A percentile compares a stretch with the other conserved stretches of the same genome.
Conservation (phyloP, 2,888 invertebrate genomes). For the Brenthis ino region DNA sequence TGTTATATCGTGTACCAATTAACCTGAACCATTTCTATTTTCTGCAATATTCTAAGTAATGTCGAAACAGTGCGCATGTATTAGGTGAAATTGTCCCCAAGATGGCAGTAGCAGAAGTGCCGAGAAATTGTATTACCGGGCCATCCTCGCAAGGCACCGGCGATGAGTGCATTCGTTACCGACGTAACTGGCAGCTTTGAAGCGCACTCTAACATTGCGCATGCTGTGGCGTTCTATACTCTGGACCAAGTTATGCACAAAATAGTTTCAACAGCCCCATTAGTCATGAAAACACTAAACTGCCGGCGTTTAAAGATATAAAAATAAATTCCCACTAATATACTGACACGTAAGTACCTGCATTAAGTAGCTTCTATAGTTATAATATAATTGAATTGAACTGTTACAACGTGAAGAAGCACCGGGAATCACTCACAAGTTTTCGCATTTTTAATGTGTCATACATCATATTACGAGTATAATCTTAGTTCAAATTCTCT, state of each 20-base stretch:
- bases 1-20: slow-evolving; percentile 27
- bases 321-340: too few relatives aligned
- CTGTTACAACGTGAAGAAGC: too few relatives aligned
- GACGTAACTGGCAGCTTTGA: slow-evolving; percentile 58
- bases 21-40: slow-evolving; percentile 22
- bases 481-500: too few relatives aligned
- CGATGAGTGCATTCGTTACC: slow-evolving; percentile 75
- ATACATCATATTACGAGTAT: too few relatives aligned
- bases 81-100: slow-evolving; percentile 76
- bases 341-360: too few relatives aligned
- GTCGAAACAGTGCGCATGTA: slow-evolving; percentile 48
- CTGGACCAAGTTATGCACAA: neutral
- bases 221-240: slow-evolving; percentile 39
- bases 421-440: too few relatives aligned
- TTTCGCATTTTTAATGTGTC: too few relatives aligned
- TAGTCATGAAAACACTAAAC: too few relatives aligned
- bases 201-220: slow-evolving; percentile 56
- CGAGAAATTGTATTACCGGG: slow-evolving; percentile 76
- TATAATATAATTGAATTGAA: too few relatives aligned
- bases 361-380: too few relatives aligned
- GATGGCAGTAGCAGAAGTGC: slow-evolving; percentile 66
- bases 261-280: neutral
- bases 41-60: slow-evolving; percentile 27
- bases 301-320: too few relatives aligned
- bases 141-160: slow-evolving; percentile 56